Conservation (phyloP, 2,888 invertebrate genomes). For the Unio delphinus region DNA sequence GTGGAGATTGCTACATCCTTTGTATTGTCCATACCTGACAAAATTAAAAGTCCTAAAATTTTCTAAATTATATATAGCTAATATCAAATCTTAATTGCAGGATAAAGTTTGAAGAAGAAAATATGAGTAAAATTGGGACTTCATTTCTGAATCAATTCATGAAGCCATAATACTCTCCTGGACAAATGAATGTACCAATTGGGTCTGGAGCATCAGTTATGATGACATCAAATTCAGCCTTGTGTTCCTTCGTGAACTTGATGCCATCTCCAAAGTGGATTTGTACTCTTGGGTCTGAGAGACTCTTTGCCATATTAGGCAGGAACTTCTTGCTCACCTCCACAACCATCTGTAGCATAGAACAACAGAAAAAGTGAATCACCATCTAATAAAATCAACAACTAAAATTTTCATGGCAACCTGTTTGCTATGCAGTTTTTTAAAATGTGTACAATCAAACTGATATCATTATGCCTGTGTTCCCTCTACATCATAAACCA, state of each 20-base stretch:
- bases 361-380: not conserved
- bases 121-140: too few species aligned
- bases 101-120: too few species aligned
- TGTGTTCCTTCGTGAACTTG: slow-evolving; percentile 88
- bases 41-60: too few species aligned
- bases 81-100: too few species aligned
- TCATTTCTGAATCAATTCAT: too few species aligned
- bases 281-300: slow-evolving; percentile 85
- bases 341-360: slow-evolving; percentile 79
- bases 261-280: slow-evolving; percentile 94
- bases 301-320: slow-evolving; percentile 91
- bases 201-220: slow-evolving; percentile 99
- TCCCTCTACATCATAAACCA: too few species aligned
- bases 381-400: not conserved
- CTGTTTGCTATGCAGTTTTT: too few species aligned
- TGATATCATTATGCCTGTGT: too few species aligned
- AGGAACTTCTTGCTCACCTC: slow-evolving; percentile 90
- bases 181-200: slow-evolving; percentile 77
- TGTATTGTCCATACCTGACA: too few species aligned
- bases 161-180: not conserved
- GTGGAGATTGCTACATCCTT: too few species aligned
- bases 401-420: not conserved
- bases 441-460: too few species aligned
- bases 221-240: slow-evolving; percentile 92
- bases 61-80: too few species aligned